These are phyloP conservation scores for Knipowitschia caucasica DNA, from an alignment of 2,797 vertebrate species.

Conservation along the genomic window DNA sequence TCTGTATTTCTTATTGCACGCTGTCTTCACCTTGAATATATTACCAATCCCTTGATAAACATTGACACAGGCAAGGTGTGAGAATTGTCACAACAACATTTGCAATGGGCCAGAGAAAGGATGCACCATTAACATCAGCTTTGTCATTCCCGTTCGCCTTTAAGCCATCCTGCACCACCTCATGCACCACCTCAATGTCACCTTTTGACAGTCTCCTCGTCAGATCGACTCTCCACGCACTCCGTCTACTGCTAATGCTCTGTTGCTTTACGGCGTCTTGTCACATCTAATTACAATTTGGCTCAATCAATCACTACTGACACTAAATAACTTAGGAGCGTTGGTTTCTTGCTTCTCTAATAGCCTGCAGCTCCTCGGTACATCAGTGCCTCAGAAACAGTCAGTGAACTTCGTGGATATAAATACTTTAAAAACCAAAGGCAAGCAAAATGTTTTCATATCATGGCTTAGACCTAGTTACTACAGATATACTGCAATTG, in stretches of 20 bases:
- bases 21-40: no score
- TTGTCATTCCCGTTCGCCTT: not conserved
- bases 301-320: conserved; percentile 41
- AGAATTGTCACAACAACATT: not conserved
- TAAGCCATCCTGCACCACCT: conserved; percentile 3
- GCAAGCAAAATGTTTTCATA: not conserved
- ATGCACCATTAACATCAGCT: not conserved
- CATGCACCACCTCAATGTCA: conserved; percentile 1
- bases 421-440: conserved; percentile 1
- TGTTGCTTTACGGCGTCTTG: not conserved
- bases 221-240: conserved; percentile 4
- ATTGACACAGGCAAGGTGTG: not conserved
- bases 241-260: conserved; percentile 10
- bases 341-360: conserved; percentile 26
- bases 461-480: no score
- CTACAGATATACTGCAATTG: not conserved
- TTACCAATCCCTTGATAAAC: not conserved
- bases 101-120: not conserved
- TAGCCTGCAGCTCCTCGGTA: conserved; percentile 34
- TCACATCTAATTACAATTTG: conserved; percentile 34
- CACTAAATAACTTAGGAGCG: conserved; percentile 28
- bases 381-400: conserved; percentile 18
- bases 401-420: conserved; percentile 21
- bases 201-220: conserved; percentile 3
- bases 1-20: no score